A percentile compares a stretch with the other conserved stretches of the same genome.
Conservation (phyloP, 2,888 invertebrate species). For the Troides aeacus region DNA sequence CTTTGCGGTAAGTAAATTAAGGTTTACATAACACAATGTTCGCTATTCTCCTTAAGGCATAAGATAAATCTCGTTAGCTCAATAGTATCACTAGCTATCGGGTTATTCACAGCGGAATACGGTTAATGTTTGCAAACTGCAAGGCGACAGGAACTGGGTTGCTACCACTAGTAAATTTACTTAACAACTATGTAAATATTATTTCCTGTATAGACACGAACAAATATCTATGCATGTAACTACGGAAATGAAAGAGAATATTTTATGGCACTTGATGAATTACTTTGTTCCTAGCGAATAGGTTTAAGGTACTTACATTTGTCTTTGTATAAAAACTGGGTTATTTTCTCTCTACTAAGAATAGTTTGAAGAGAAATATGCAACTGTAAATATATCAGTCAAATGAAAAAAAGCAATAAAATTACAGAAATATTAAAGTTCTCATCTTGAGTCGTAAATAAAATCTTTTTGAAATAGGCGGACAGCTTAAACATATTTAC, state of each 20-base stretch:
- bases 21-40: not conserved
- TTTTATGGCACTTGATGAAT: not conserved
- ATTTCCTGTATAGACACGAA: not conserved
- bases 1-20: not conserved
- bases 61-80: not conserved
- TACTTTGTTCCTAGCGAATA: not conserved
- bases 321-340: not conserved
- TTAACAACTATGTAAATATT: not conserved
- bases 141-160: not conserved
- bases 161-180: not conserved
- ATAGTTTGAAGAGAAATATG: not conserved
- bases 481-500: conserved; percentile 16
- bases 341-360: not conserved
- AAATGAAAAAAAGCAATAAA: not conserved
- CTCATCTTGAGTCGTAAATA: not conserved
- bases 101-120: not conserved
- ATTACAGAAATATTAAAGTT: not conserved
- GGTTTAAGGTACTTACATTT: not conserved
- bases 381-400: not conserved
- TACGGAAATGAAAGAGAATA: not conserved
- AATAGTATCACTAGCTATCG: not conserved
- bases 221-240: not conserved
- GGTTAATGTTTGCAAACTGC: not conserved
- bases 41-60: not conserved
- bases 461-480: not conserved